phyloP scores from a whole-genome alignment of 2,888 invertebrate genomes.

The Tiliacea citrago region DNA sequence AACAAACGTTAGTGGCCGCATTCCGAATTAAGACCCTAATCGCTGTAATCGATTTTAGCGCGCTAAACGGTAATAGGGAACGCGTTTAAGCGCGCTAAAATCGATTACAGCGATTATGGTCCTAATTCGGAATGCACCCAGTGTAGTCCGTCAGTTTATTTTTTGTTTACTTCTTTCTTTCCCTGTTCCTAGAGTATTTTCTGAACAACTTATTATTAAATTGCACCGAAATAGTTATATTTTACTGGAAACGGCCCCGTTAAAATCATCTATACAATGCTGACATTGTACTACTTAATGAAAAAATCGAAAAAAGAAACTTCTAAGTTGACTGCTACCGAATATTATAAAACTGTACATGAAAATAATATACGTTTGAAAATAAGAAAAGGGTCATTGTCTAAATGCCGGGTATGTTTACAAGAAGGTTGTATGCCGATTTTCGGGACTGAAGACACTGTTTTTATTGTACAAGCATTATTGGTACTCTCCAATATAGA shows the following conservation, averaged over 20 bases:
- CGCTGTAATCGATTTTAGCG: no score
- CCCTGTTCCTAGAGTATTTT: background rate
- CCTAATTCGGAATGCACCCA: no score
- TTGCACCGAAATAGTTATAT: background rate
- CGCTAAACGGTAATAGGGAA: no score
- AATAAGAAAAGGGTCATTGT: constrained; percentile 10
- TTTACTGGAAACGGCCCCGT: background rate
- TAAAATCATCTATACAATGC: constrained; percentile 39
- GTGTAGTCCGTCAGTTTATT: no score
- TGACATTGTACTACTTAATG: constrained; percentile 62
- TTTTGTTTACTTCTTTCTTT: background rate
- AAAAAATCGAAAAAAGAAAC: constrained; percentile 43
- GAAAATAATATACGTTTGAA: constrained; percentile 40
- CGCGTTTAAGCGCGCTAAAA: no score
- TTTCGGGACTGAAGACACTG: constrained; percentile 49
- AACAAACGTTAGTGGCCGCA: no score
- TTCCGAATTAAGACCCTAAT: no score
- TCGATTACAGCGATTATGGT: no score
- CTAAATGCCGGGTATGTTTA: constrained; percentile 61
- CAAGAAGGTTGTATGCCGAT: constrained; percentile 67
- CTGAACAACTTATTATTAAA: background rate
- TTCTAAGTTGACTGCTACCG: constrained; percentile 21
- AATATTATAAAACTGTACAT: constrained; percentile 61
- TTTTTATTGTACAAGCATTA: constrained; percentile 29
- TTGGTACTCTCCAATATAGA: constrained; percentile 68